Conservation (phyloP, 2,888 invertebrate genomes). For the Thelaira solivaga region DNA sequence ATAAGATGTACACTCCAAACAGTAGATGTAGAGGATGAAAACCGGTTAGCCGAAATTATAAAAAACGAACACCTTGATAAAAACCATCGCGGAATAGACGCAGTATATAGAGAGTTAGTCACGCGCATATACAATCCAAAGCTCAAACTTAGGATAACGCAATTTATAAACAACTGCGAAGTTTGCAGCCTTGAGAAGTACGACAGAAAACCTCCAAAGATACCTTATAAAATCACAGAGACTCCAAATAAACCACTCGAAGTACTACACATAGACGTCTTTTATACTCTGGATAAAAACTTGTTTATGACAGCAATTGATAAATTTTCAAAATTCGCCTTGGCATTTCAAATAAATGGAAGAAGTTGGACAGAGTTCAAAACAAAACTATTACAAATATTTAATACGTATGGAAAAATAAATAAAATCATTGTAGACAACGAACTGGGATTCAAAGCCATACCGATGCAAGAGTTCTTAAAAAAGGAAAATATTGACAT, state of each 20-base stretch:
- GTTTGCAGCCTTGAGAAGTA: neutral
- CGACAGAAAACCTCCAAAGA: conserved; percentile 24
- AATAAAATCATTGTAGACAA: conserved; percentile 56
- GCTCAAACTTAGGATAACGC: conserved; percentile 45
- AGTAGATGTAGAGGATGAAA: conserved; percentile 6
- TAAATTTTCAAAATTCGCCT: conserved; percentile 33
- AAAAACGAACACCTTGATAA: conserved; percentile 1
- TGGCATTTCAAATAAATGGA: conserved; percentile 29
- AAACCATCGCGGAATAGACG: neutral
- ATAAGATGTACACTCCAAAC: neutral
- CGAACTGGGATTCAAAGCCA: conserved; percentile 61
- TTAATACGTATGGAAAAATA: conserved; percentile 34
- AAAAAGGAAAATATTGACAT: neutral
- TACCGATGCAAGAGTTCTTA: conserved; percentile 53
- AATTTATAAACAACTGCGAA: conserved; percentile 55
- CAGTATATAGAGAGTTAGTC: conserved; percentile 14
- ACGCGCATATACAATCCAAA: conserved; percentile 51
- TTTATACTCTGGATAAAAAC: conserved; percentile 12
- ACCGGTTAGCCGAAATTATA: neutral
- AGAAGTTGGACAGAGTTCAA: conserved; percentile 44
- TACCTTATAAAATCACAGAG: conserved; percentile 63
- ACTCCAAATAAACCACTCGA: no score
- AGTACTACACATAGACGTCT: no score
- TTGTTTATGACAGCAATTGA: conserved; percentile 39
- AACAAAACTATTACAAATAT: conserved; percentile 17